Evolutionary conservation across 2,888 invertebrate genomes (phyloP), one percentile per base, ranked within the genome.

Genomic region (Diadromus collaris): DNA sequence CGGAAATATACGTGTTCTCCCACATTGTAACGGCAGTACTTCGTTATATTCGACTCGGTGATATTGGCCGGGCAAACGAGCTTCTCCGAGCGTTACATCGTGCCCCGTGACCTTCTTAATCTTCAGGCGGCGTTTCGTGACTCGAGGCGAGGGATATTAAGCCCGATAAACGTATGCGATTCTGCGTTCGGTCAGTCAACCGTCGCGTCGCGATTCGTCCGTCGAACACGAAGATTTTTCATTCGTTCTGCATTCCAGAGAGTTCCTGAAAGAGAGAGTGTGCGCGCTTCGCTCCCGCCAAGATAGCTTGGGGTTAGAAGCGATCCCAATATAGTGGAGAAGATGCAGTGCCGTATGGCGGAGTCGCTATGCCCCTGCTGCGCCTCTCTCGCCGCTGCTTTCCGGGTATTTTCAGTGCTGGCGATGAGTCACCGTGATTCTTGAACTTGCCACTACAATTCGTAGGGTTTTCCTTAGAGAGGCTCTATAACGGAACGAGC

Each of bases 391-490:
- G 27, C 21, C 21, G n/a, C 64, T 34, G n/a, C 24, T 51, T 46
- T n/a, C 24, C 56, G 46, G 56, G 60, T 58, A 56, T 70, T 70
- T 69, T 51, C 61, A 69, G 46, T 54, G 56, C 46, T 68, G 4
- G 0, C 72, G 44, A 77, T 82, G 81, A 81, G 27, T 82, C 81
- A 80, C 24, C 63, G 24, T 65, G 68, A 78, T 71, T 69, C 56
- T 72, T 76, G 58, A 76, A 74, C 74, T 71, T 76, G 71, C 74
- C 21, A 10, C 16, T 56, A 10, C 16, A 54, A 13, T 44, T 56
- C 41, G 29, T 56, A 16, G 56, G 16, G 13, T 67, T 74, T 56
- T n/a, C 21, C 21, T 16, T 34, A 34, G 19, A 13, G 38, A 48
- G 27, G 32, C 16, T n/a, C 19, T 6, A 24, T 19, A 48, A 48